Evolutionary conservation across 2,888 invertebrate species (phyloP).

Genomic region (Acanthosepion lycidas): DNA sequence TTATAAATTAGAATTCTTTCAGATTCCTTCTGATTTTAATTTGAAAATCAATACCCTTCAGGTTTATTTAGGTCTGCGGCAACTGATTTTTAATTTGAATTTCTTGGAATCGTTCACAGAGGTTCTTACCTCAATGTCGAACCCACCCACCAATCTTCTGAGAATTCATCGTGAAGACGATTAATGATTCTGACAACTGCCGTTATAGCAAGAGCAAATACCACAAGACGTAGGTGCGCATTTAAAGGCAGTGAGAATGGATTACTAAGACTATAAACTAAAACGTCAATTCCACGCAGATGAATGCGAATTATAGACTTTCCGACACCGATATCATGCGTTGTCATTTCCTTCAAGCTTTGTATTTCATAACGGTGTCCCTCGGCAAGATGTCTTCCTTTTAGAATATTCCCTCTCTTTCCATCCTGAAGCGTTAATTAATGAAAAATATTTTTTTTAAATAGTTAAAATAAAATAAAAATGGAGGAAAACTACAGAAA

Average conservation of each 20-base stretch:
- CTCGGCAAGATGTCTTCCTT: background rate
- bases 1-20: background rate
- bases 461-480: background rate
- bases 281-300: background rate
- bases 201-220: background rate
- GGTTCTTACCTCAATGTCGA: too few species aligned
- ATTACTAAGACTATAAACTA: background rate
- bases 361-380: background rate
- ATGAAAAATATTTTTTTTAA: background rate
- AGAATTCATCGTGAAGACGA: background rate
- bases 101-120: background rate
- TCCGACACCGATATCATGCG: background rate
- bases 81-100: background rate
- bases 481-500: background rate
- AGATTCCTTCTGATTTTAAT: background rate
- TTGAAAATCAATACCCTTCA: background rate
- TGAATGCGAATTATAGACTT: background rate
- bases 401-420: background rate
- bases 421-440: slow-evolving; percentile 33
- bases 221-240: background rate
- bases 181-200: background rate
- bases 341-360: background rate
- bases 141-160: too few species aligned
- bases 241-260: background rate
- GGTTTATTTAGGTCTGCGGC: background rate